Evolutionary conservation across 2,888 invertebrate species (phyloP).

Genomic region (Therioaphis trifolii): DNA sequence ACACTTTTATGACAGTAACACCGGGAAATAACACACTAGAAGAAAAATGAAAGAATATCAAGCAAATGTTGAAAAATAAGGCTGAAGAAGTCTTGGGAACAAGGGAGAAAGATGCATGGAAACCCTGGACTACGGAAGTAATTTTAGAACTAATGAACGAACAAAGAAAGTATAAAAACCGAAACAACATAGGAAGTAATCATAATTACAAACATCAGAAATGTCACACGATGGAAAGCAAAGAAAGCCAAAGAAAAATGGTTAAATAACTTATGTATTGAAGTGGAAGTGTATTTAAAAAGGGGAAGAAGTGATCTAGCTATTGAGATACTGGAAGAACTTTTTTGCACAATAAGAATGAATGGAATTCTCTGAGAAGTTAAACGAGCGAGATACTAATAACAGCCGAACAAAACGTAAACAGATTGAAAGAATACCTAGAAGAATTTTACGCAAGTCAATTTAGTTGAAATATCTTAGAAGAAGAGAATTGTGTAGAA

Average conservation of each 20-base stretch:
- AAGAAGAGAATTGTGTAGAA: constrained; percentile 5
- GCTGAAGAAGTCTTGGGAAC: constrained; percentile 22
- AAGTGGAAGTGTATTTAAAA: constrained; percentile 12
- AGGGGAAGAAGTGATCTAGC: constrained; percentile 2
- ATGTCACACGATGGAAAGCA: too few species aligned
- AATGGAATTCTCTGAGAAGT: background rate
- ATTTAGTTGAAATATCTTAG: background rate
- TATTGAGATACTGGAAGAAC: background rate
- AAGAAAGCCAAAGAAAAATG: constrained; percentile 2
- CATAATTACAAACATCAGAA: too few species aligned
- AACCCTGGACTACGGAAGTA: constrained; percentile 13
- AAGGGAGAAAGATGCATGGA: constrained; percentile 24
- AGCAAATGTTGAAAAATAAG: constrained; percentile 22
- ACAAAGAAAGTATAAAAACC: too few species aligned
- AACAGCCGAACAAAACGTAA: constrained; percentile 10
- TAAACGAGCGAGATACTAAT: background rate
- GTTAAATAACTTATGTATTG: constrained; percentile 19
- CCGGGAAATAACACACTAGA: too few species aligned
- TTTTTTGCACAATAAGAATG: background rate
- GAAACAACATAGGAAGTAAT: too few species aligned
- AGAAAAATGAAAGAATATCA: constrained; percentile 24
- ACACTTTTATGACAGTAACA: too few species aligned
- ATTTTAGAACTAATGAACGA: too few species aligned
- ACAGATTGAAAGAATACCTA: constrained; percentile 15
- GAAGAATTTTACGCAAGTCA: constrained; percentile 2